phyloP scores from a whole-genome alignment of 1,140 invertebrate species.

The Paramacrobiotus metropolitanus region DNA sequence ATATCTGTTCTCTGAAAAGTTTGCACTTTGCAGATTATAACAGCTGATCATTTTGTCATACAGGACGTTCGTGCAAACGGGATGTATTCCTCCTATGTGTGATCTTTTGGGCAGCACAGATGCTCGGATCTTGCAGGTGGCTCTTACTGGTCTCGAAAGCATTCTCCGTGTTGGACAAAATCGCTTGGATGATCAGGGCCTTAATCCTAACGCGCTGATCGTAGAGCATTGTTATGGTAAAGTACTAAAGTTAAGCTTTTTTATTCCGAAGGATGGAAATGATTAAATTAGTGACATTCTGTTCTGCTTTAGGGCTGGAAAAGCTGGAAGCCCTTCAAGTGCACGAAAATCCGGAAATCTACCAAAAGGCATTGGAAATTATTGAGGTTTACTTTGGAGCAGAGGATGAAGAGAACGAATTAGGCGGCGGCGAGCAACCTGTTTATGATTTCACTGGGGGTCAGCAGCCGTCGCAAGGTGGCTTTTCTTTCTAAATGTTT shows the following conservation, averaged over 20 bases:
- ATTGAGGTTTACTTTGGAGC: slow-evolving; percentile 82
- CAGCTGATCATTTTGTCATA: background rate
- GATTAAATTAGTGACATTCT: too few relatives aligned
- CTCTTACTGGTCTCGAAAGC: slow-evolving; percentile 83
- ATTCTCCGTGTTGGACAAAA: slow-evolving; percentile 54
- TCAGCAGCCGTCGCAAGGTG: too few relatives aligned
- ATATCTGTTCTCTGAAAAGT: slow-evolving; percentile 11
- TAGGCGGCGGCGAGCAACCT: too few relatives aligned
- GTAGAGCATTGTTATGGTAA: slow-evolving; percentile 90
- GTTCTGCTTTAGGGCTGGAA: slow-evolving; percentile 64
- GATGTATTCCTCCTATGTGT: slow-evolving; percentile 79
- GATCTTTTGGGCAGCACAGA: slow-evolving; percentile 80
- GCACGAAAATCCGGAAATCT: slow-evolving; percentile 85
- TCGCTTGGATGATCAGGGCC: slow-evolving; percentile 35
- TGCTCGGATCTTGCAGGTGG: slow-evolving; percentile 88
- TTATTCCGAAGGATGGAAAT: too few relatives aligned
- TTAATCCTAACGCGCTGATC: slow-evolving; percentile 69
- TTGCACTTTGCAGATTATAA: slow-evolving; percentile 5
- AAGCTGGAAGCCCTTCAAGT: slow-evolving; percentile 92
- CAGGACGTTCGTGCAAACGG: slow-evolving; percentile 29
- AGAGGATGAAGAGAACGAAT: slow-evolving; percentile 55
- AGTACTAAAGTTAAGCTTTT: slow-evolving; percentile 13
- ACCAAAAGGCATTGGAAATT: slow-evolving; percentile 83
- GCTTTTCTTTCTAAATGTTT: too few relatives aligned
- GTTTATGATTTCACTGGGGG: too few relatives aligned